Evolutionary conservation across 2,113 vertebrate species (phyloP), one percentile per base, ranked within the genome.

Genomic region (Stigmatopora argus): DNA sequence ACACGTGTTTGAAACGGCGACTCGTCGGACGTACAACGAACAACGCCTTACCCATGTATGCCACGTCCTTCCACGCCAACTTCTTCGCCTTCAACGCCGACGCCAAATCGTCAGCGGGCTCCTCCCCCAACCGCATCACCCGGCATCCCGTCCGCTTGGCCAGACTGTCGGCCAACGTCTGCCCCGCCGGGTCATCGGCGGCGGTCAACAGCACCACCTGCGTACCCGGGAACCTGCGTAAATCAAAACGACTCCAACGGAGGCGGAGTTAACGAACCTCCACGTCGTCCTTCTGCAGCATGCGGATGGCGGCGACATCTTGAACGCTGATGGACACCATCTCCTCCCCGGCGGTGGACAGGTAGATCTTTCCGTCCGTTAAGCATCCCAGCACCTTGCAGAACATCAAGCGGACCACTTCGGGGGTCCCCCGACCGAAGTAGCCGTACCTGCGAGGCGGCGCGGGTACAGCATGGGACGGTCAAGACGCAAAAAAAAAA

Each of bases 301-400:
- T 92, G 65, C 71, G 48, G 17, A 97, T 88, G 58, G 90, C 94
- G 45, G 74, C 69, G 46, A 72, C 74, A 84, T 96, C 94, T 82
- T 86, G 92, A 65, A 75, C 80, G 77, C 93, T 91, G 0, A 94
- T 79, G 35, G 93, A 94, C 41, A 94, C 69, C 85, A 92, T 93
- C 82, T 96, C 92, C 78, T 93, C 92, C 38, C 83, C 89, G 10
- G 89, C 86, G 15, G 68, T 83, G 7, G 91, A 93, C 62, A 96
- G 57, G 26, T 89, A 90, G 72, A 96, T 85, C 74, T 89, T 86
- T 2, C 94, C 94, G 0, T 95, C 92, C 2, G 95, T 95, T 70
- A 98, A 83, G 76, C 95, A 94, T 5, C 93, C 94, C 2, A 92
- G 94, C 35, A 96, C 65, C 14, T 85, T 93, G 75, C 93, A 95